Base-by-base conservation (phyloP, 2,113 vertebrate species). In the Phyllostomus discolor region DNA sequence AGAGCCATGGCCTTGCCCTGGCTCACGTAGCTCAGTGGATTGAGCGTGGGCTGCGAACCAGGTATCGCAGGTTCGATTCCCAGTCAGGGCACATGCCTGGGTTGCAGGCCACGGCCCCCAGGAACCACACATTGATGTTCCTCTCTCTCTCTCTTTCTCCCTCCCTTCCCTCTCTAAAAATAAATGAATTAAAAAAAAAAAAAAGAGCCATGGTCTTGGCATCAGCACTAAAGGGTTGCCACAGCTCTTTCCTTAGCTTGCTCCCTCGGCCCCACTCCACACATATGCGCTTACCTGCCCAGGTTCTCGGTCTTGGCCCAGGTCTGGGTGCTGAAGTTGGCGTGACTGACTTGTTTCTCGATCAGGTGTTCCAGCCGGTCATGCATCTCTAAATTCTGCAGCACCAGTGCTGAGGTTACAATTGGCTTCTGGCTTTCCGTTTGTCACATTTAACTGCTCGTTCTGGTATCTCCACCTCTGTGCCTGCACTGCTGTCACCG, bases 281-380 rank as follows among this genome's bases (percentile, higher is more conserved):
- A 4, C 0, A 4, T 0, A 0, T 1, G 4, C 4, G 17, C 96
- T 52, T 98, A 99, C 99, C 99, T 99, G 98, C 99, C 99, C 66
- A 98, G 98, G 0, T 98, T 98, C 91, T 99, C 99, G 0, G 99
- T 98, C 82, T 98, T 99, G 67, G 98, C 97, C 97, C 98, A 94
- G 54, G 98, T 72, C 48, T 98, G 95, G 46, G 97, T 90, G 89
- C 95, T 98, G 95, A 96, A 97, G 43, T 96, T 97, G 0, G 99
- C 95, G 14, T 99, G 97, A 57, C 97, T 98, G 96, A 98, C 50
- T 48, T 99, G 99, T 19, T 98, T 98, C 88, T 99, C 99, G 1
- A 99, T 98, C 94, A 99, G 98, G 97, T 99, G 99, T 64, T 99
- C 99, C 95, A 99, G 98, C 96, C 99, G 99, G 92, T 99, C 99